Evolutionary conservation across 1,140 invertebrate genomes (phyloP), one percentile per base, ranked within the genome.

Genomic region (Dreissena polymorpha): DNA sequence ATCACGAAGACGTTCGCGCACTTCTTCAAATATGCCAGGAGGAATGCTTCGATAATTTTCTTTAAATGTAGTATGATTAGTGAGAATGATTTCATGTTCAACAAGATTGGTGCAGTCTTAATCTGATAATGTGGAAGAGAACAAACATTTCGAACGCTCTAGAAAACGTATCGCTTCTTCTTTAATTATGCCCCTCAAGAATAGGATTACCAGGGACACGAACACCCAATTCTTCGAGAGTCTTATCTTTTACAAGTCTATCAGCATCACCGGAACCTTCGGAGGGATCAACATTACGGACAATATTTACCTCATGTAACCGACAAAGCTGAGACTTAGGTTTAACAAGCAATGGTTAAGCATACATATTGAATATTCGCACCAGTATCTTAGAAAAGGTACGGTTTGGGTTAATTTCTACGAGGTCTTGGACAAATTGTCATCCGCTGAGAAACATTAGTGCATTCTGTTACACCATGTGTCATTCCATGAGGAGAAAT

Each of bases 11-110:
- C 67, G 71, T 75, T 75, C 64, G 27, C 69, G 39, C 14, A 74
- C 80, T 23, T 68, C 63, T 25, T 82, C 80, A 79, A 84, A 89
- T 7, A 94, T 76, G 12, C 91, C 89, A 84, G 89, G 91, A 8
- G 92, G 92, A n/a, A 94, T 83, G 12, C 90, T 86, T 16, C 77
- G 39, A 53, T 83, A 86, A 1, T 63, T 74, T 57, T 72, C n/a
- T n/a, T 68, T 72, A 0, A 88, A 74, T 5, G 87, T 85, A 0
- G 0, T 53, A 7, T 73, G 25, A 29, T 63, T 29, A 0, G 63
- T 76, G 3, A 83, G 14, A 1, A 60, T 72, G 16, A 88, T 79
- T 1, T 60, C 23, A 67, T 80, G 79, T 57, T 84, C 72, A 2
- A 57, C 77, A 14, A 86, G 27, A 51, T 71, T 55, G 1, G 86